Evolutionary conservation across 23 tunicate species (phyloP).

Genomic region (Ciona savignyi): DNA sequence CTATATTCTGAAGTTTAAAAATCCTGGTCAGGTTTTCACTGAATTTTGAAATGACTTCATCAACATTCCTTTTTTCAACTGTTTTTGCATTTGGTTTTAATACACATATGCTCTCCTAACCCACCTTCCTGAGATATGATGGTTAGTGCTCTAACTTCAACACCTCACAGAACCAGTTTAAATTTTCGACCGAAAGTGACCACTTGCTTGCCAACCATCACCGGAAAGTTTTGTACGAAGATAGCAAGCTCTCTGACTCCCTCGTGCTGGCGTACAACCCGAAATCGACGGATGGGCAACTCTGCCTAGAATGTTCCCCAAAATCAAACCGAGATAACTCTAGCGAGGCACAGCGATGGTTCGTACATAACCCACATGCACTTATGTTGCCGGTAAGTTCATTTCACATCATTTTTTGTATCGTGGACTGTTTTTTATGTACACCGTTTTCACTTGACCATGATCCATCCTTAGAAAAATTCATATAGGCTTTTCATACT

Average conservation of each 20-base stretch:
- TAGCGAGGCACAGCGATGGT: slow-evolving; percentile 71
- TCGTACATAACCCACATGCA: slow-evolving; percentile 98
- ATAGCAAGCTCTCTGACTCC: slow-evolving; percentile 64
- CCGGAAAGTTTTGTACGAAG: slow-evolving; percentile 85
- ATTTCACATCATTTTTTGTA: background rate
- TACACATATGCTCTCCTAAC: too few relatives aligned
- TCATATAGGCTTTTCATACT: too few relatives aligned
- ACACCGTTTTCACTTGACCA: too few relatives aligned
- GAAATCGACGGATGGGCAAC: slow-evolving; percentile 92
- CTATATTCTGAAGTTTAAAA: background rate
- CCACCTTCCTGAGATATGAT: background rate
- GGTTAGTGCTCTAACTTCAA: background rate
- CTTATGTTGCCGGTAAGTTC: slow-evolving; percentile 81
- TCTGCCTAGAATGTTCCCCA: slow-evolving; percentile 95
- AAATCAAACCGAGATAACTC: slow-evolving; percentile 29
- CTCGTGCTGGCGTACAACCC: slow-evolving; percentile 95
- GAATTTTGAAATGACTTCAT: too few relatives aligned
- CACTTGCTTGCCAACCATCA: slow-evolving; percentile 78
- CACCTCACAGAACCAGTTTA: slow-evolving; percentile 68
- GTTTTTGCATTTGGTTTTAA: too few relatives aligned
- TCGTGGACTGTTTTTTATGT: background rate
- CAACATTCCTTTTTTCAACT: too few relatives aligned
- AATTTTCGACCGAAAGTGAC: slow-evolving; percentile 88
- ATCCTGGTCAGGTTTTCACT: too few relatives aligned
- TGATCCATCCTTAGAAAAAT: too few relatives aligned